phyloP scores from a whole-genome alignment of 2,113 vertebrate species.

The Potamarius usumacintae region DNA sequence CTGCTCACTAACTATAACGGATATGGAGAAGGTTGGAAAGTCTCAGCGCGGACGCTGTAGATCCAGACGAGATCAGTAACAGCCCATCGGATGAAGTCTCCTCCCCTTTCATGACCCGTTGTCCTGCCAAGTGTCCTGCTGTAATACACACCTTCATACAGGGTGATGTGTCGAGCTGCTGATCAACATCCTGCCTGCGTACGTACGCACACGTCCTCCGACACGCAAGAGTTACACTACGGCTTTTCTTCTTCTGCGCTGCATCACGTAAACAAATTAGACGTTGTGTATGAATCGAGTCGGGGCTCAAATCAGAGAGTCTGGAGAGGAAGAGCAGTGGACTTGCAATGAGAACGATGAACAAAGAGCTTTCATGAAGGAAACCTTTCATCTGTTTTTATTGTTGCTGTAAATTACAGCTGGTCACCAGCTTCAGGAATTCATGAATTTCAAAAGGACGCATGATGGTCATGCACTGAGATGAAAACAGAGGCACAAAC shows the following conservation, averaged over 20 bases:
- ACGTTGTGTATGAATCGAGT: constrained; percentile 19
- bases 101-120: not conserved
- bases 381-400: constrained; percentile 53
- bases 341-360: constrained; percentile 43
- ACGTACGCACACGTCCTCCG: not conserved
- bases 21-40: too few species aligned
- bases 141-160: not conserved
- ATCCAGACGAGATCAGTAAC: constrained; percentile 12
- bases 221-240: constrained; percentile 32
- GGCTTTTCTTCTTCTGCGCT: constrained; percentile 20
- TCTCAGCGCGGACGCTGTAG: not conserved
- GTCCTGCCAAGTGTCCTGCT: not conserved
- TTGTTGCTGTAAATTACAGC: constrained; percentile 56
- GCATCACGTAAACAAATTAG: constrained; percentile 45
- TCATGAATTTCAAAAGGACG: constrained; percentile 56
- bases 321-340: not conserved
- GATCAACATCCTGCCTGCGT: not conserved
- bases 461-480: constrained; percentile 11
- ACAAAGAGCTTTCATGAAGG: constrained; percentile 41
- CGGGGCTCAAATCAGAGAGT: constrained; percentile 1
- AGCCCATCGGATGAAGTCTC: constrained; percentile 9
- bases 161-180: constrained; percentile 25
- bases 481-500: not conserved
- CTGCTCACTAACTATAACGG: not conserved
- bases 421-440: constrained; percentile 35